Base-by-base conservation (phyloP, 2,113 vertebrate genomes). In the Oceanodroma tethys region DNA sequence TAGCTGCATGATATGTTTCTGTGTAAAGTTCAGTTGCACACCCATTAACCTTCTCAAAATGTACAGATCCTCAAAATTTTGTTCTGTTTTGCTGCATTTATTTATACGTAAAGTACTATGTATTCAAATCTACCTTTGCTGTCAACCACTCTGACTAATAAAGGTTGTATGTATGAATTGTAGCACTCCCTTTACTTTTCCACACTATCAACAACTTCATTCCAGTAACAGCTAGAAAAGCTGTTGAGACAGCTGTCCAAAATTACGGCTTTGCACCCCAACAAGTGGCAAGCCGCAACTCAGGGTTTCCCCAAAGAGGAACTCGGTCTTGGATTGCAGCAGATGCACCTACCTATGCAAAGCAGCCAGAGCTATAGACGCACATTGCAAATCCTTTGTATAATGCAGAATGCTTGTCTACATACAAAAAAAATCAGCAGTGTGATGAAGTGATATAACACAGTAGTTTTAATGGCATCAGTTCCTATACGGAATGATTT, bases 61-160 rank as follows among this genome's bases (percentile, higher is more conserved):
- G 17, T 75, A 90, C 27, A 79, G 47, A 65, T 42, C 48, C n/a
- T 81, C 62, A 12, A 7, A 11, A 19, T 91, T 82, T 68, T 42
- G 17, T 56, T 67, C 50, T 73, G 17, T 48, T 62, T 75, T 55
- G 26, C 72, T 79, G n/a, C 53, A 63, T 86, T 81, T 81, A 40
- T 95, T 91, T 79, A 15, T 70, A 75, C 53, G 47, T 52, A 60
- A 90, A 91, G n/a, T 48, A 75, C 38, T n/a, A 4, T 42, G 22
- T n/a, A 63, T 60, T 86, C 43, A 58, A 78, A 55, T 72, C 62
- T 40, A 83, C 52, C 50, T 75, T 88, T 90, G 32, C 72, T 95
- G 52, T 88, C 80, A 86, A 66, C 43, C 40, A 59, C 55, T 88
- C 60, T 88, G 68, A 93, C 81, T 85, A 98, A 97, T 98, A 97